Evolutionary conservation across 1,140 invertebrate species (phyloP), one percentile per base, ranked within the genome.

Genomic region (Lithobius niger): DNA sequence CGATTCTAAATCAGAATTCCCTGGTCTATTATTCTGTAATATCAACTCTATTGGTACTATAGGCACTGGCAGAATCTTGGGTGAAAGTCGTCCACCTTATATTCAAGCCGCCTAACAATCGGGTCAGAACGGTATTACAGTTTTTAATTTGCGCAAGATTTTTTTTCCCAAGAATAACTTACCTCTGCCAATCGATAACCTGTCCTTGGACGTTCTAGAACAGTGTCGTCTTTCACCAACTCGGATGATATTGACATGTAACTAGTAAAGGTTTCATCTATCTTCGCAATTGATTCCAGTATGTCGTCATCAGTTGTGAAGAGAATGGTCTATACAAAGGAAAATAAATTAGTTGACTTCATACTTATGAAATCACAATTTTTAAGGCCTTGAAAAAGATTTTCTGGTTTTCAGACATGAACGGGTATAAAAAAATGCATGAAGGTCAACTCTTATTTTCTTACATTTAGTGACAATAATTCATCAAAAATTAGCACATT

Each of bases 301-400:
- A 87, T 85, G 21, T 68, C 65, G 51, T 86, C 79, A 63, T 86
- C 78, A 52, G 79, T 84, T 24, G 85, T 87, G 67, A 87, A 89
- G 51, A 89, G 69, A 60, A 89, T 86, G 18, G 84, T 88, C 85
- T 89, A 69, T 42, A n/a, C n/a, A n/a, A n/a, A n/a, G n/a, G n/a
- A n/a, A n/a, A n/a, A n/a, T n/a, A n/a, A n/a, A n/a, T n/a, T n/a
- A n/a, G n/a, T n/a, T n/a, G n/a, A n/a, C n/a, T n/a, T n/a, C n/a
- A n/a, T n/a, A n/a, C n/a, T n/a, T n/a, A n/a, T n/a, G n/a, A n/a
- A n/a, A n/a, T n/a, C n/a, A n/a, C n/a, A n/a, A n/a, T n/a, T n/a
- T n/a, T n/a, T n/a, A n/a, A n/a, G n/a, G n/a, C n/a, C n/a, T n/a
- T n/a, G n/a, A n/a, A n/a, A n/a, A n/a, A n/a, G n/a, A n/a, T n/a